phyloP scores from a whole-genome alignment of 2,888 invertebrate genomes.

The Encarsia formosa region DNA sequence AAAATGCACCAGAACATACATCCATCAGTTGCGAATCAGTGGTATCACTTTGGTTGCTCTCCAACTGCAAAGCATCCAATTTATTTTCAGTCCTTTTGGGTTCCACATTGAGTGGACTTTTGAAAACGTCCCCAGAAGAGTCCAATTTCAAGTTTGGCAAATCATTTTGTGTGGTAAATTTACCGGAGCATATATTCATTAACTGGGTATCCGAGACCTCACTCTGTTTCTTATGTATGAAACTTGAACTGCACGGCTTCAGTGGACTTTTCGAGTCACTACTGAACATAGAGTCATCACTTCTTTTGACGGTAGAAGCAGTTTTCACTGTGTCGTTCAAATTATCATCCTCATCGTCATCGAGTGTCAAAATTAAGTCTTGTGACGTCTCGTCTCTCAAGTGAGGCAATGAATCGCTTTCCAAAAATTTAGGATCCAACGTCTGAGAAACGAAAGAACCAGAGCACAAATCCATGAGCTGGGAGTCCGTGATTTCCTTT shows the following conservation, averaged over 20 bases:
- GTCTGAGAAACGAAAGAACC: constrained; percentile 53
- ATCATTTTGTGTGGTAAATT: constrained; percentile 45
- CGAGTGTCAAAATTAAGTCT: constrained; percentile 32
- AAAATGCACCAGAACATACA: constrained; percentile 58
- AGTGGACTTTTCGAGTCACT: background rate
- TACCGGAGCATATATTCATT: constrained; percentile 56
- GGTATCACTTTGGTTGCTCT: constrained; percentile 16
- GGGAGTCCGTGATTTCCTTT: constrained; percentile 39
- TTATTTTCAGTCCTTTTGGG: too few relatives aligned
- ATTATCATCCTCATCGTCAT: constrained; percentile 30
- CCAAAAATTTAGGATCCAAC: constrained; percentile 35
- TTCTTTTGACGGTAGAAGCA: background rate
- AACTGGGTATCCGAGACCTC: constrained; percentile 42
- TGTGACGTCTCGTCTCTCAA: constrained; percentile 38
- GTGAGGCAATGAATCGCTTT: constrained; percentile 9
- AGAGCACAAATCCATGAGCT: constrained; percentile 52
- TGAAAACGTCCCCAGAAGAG: too few relatives aligned
- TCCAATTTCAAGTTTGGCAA: too few relatives aligned
- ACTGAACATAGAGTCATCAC: background rate
- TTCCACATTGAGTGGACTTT: too few relatives aligned
- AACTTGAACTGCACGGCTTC: background rate
- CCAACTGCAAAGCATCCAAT: too few relatives aligned
- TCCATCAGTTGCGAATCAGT: constrained; percentile 45
- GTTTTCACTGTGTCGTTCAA: background rate
- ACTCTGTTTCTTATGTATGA: constrained; percentile 35